A percentile compares a stretch with the other conserved stretches of the same genome.
phyloP scores from a whole-genome alignment of 2,797 vertebrate genomes.

The Pelodytes ibericus region DNA sequence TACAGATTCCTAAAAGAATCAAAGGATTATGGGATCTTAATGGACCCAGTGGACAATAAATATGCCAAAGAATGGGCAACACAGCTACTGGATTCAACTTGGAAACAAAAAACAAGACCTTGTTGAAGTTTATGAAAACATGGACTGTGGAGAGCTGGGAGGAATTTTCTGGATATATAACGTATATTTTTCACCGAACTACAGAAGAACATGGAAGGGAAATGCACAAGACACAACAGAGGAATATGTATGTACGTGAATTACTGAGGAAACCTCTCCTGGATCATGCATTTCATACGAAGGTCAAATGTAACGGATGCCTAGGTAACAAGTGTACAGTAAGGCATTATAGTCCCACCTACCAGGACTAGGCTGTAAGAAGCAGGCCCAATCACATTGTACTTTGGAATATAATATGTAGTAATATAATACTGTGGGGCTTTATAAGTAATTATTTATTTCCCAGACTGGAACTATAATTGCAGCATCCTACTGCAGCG shows the following conservation, averaged over 20 bases:
- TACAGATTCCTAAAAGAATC: slow-evolving; percentile 2
- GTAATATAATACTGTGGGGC: background rate
- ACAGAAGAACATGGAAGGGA: background rate
- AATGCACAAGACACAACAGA: background rate
- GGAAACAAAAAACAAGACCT: slow-evolving; percentile 16
- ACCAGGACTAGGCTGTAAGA: background rate
- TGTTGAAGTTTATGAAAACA: slow-evolving; percentile 4
- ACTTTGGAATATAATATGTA: background rate
- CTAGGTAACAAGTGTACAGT: background rate
- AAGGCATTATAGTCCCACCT: background rate
- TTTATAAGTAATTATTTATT: background rate
- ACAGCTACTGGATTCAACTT: slow-evolving; percentile 9
- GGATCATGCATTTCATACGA: background rate
- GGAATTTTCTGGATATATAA: background rate
- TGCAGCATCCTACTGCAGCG: background rate
- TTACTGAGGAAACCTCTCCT: background rate
- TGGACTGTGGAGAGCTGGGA: background rate
- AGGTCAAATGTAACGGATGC: background rate
- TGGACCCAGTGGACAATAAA: slow-evolving; percentile 28
- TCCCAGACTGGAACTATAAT: background rate
- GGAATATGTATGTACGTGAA: background rate
- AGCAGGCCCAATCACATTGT: background rate
- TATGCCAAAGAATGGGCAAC: slow-evolving; percentile 34
- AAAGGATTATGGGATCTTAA: slow-evolving; percentile 14
- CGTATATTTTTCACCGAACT: background rate